These are phyloP conservation scores for Taenioides sp. DNA, from an alignment of 2,797 vertebrate species.

Conservation along the genomic window DNA sequence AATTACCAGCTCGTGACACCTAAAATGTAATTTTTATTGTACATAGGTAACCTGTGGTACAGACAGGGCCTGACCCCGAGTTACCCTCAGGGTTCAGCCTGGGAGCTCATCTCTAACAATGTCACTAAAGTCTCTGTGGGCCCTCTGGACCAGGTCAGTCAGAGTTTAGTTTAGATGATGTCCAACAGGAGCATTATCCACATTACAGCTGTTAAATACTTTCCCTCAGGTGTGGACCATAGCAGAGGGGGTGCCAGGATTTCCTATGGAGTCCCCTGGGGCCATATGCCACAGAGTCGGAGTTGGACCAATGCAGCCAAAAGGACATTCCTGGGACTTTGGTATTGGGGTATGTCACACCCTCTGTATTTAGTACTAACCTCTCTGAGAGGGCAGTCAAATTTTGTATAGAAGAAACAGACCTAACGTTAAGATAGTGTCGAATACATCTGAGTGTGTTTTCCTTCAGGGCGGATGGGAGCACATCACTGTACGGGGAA, in stretches of 20 bases:
- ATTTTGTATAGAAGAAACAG: background rate
- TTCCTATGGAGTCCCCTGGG: slow-evolving; percentile 84
- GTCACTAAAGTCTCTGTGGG: slow-evolving; percentile 90
- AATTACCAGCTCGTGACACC: background rate
- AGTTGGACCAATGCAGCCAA: slow-evolving; percentile 87
- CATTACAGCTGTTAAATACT: background rate
- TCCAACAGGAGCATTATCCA: background rate
- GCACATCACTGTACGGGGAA: slow-evolving; percentile 88
- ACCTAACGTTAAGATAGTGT: background rate
- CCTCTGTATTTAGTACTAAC: background rate
- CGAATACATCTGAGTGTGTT: background rate
- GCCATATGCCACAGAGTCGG: slow-evolving; percentile 88
- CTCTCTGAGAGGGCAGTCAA: background rate
- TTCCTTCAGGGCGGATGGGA: slow-evolving; percentile 92
- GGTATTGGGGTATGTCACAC: slow-evolving; percentile 88
- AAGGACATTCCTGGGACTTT: slow-evolving; percentile 91
- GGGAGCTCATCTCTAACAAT: slow-evolving; percentile 95
- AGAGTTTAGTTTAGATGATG: background rate
- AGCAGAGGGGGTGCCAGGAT: slow-evolving; percentile 89
- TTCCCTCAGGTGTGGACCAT: slow-evolving; percentile 89
- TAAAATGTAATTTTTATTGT: background rate
- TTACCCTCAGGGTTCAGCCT: slow-evolving; percentile 92
- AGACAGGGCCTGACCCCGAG: slow-evolving; percentile 92
- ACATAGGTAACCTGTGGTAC: slow-evolving; percentile 91
- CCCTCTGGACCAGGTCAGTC: slow-evolving; percentile 90